Base-by-base conservation (phyloP, 2,797 vertebrate species). In the Sebastes diaconus region DNA sequence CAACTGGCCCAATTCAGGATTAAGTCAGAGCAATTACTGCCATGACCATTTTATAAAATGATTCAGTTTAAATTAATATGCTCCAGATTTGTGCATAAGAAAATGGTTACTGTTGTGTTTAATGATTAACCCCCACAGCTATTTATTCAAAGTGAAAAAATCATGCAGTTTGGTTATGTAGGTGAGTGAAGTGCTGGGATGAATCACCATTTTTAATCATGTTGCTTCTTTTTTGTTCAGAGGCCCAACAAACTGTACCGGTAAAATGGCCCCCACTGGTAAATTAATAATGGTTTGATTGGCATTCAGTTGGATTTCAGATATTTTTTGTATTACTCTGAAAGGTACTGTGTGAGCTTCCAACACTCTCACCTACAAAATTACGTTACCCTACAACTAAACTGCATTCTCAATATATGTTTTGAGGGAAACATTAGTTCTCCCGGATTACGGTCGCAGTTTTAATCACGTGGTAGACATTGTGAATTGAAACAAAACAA, bases 131-230 rank as follows among this genome's bases (percentile, higher is more conserved):
- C n/a, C 75, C 65, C 27, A 50, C 12, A 34, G 77, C 14, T 76
- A 42, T 75, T 77, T 75, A 36, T 50, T 75, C 46, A 59, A 50
- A 57, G n/a, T 67, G 20, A 79, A 54, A 27, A 39, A 64, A 55
- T 55, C 39, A 13, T 18, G n/a, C 25, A 67, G 55, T 78, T 87
- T 67, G 36, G 58, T 72, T 80, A 58, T 59, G 75, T 64, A 36
- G 64, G 34, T 73, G 72, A 75, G 34, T 13, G 52, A 60, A 71
- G 68, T 42, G 39, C 2, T 12, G 46, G 6, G 6, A 64, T 80
- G 61, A 84, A 73, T 80, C 73, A 81, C n/a, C 8, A 34, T 63
- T 79, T 71, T 30, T 29, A 61, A 77, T 81, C 22, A 64, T 58
- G 4, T 12, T 16, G 34, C 27, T 66, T 59, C 27, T 64, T 74